Evolutionary conservation across 1,140 invertebrate species (phyloP), one percentile per base, ranked within the genome.

Genomic region (Drosophila ironensis): DNA sequence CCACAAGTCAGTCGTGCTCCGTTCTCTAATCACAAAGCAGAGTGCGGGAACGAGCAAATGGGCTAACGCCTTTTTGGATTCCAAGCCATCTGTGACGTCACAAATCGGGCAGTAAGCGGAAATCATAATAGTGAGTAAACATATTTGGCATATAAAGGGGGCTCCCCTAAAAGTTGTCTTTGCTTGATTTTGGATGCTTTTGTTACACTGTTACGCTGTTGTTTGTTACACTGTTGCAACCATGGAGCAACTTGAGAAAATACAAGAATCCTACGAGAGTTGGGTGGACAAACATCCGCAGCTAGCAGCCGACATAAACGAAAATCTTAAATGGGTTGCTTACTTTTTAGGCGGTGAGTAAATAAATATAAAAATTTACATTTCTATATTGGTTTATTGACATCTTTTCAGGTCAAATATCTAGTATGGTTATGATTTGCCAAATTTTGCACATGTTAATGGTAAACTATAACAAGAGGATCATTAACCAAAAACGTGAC

Each of bases 1-100:
- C 19, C 40, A 30, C 17, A 63, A 20, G n/a, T 63, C 33, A 48
- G 42, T 47, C 57, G 42, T 33, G 38, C 25, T 63, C 61, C 30
- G 17, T 27, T 63, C 24, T 7, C 9, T 22, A 25, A 53, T 51
- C 30, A 50, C 28, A 33, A n/a, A 16, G 42, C 22, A 40, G 54
- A 41, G 19, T 59, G 51, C 2, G 1, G 12, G 4, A 16, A 1
- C 7, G 7, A 16, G 3, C 1, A 6, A 24, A 56, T 22, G 22
- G 1, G 3, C 20, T 14, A 20, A 35, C 2, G 38, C n/a, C 1
- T 28, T 24, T n/a, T n/a, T n/a, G n/a, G n/a, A n/a, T n/a, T n/a
- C n/a, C 25, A 27, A 25, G 25, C 7, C 3, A 27, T 14, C 11
- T 11, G 28, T 33, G 28, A 2, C 3, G 28, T 33, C 3, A 33